Conservation (phyloP, 2,888 invertebrate genomes). For the Hymenopus coronatus region DNA sequence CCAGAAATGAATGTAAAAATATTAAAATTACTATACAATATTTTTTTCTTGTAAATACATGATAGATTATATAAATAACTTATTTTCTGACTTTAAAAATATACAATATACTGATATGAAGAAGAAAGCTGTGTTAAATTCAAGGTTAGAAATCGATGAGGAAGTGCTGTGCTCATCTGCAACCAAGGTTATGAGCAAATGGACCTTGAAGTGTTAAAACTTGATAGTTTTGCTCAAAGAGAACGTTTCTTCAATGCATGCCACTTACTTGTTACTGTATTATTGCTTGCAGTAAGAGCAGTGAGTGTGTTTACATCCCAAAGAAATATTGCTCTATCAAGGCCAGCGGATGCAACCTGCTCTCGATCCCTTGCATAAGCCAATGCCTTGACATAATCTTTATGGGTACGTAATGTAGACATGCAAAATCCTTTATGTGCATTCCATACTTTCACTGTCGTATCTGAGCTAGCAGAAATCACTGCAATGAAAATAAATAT, state of each 20-base stretch:
- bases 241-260: not conserved
- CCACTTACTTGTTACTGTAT: conserved; percentile 89
- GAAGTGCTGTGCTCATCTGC: too few species aligned
- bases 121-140: too few species aligned
- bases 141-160: too few species aligned
- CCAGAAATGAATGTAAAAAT: too few species aligned
- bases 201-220: too few species aligned
- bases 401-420: conserved; percentile 96
- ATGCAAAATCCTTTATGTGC: conserved; percentile 99
- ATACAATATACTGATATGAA: too few species aligned
- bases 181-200: too few species aligned
- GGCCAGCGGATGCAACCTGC: conserved; percentile 92
- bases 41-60: too few species aligned
- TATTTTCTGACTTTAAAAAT: too few species aligned
- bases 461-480: conserved; percentile 98
- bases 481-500: conserved; percentile 56
- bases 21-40: too few species aligned
- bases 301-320: conserved; percentile 99
- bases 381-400: conserved; percentile 96
- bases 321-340: conserved; percentile 93
- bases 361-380: conserved; percentile 97
- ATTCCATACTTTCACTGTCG: conserved; percentile 99
- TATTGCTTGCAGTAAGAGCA: conserved; percentile 95
- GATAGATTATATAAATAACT: too few species aligned
- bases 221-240: too few species aligned